Base-by-base conservation (phyloP, 2,113 vertebrate species). In the Oryzias curvinotus region DNA sequence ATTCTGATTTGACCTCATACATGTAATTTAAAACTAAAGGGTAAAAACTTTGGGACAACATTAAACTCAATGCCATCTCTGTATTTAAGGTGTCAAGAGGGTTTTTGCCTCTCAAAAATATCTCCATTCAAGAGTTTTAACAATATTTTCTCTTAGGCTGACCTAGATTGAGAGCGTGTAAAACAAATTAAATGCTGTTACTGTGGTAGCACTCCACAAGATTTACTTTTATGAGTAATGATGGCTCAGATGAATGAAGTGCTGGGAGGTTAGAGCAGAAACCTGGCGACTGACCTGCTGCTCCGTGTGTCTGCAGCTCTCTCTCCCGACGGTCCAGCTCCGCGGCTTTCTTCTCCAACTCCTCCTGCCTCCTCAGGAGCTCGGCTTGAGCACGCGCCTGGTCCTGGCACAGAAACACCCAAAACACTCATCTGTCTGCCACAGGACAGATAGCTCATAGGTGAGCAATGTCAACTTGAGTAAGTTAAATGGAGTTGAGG, bases 281-380 rank as follows among this genome's bases (percentile, higher is more conserved):
- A 57, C 51, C 17, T 41, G 73, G 43, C 16, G 25, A 76, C 83
- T 84, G 49, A 91, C 94, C 96, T 14, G 93, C 93, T 13, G 92
- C 94, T 86, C 89, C 96, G 64, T 98, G 94, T 61, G 90, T 94
- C 83, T 99, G 96, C 89, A 99, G 93, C 87, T 99, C 97, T 71
- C 95, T 92, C 92, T 98, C 97, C 86, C 97, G 93, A 54, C 97
- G 97, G 88, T 99, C 97, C 13, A 99, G 91, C 87, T 99, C 97
- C 52, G 97, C 97, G 16, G 97, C 97, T 91, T 99, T 99, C 87
- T 94, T 96, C 89, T 99, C 97, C 89, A 99, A 73, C 81, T 98
- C 97, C 89, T 99, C 96, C 87, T 99, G 97, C 77, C 96, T 94
- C 66, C 94, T 96, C 65, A 99, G 85, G 66, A 99, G 88, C 75